phyloP scores from a whole-genome alignment of 2,113 vertebrate species.

The Poicephalus meyeri region DNA sequence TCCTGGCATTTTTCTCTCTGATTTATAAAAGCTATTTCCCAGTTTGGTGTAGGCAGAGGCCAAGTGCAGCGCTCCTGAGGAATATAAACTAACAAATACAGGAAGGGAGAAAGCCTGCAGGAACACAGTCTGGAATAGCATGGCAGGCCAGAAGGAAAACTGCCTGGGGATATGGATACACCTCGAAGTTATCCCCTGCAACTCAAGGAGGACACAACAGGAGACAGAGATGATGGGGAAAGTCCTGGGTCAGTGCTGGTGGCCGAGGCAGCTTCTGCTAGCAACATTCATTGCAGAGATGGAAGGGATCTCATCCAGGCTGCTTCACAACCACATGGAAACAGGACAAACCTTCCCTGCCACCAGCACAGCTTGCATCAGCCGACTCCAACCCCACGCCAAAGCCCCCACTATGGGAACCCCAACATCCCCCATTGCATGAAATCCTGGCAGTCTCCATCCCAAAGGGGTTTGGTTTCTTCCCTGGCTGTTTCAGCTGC shows the following conservation, averaged over 20 bases:
- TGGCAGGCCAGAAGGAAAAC: neutral
- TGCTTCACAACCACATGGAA: neutral
- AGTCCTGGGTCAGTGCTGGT: neutral
- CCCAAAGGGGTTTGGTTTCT: neutral
- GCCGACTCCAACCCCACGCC: neutral
- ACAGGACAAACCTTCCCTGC: neutral
- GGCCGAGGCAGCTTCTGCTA: neutral
- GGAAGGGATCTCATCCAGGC: neutral
- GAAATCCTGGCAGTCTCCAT: neutral
- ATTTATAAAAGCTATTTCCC: neutral
- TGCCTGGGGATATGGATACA: neutral
- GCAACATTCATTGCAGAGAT: neutral
- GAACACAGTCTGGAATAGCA: neutral
- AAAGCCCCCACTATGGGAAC: neutral
- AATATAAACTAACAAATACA: neutral
- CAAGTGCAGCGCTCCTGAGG: neutral
- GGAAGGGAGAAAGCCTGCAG: neutral
- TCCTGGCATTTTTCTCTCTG: fast-evolving
- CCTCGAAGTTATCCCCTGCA: neutral
- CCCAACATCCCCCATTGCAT: neutral
- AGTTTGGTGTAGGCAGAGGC: neutral
- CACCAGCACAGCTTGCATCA: neutral
- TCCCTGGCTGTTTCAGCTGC: neutral
- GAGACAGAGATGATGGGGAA: fast-evolving
- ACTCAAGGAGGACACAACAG: neutral